phyloP scores from a whole-genome alignment of 1,140 invertebrate species.

The Leptopilina boulardi region DNA sequence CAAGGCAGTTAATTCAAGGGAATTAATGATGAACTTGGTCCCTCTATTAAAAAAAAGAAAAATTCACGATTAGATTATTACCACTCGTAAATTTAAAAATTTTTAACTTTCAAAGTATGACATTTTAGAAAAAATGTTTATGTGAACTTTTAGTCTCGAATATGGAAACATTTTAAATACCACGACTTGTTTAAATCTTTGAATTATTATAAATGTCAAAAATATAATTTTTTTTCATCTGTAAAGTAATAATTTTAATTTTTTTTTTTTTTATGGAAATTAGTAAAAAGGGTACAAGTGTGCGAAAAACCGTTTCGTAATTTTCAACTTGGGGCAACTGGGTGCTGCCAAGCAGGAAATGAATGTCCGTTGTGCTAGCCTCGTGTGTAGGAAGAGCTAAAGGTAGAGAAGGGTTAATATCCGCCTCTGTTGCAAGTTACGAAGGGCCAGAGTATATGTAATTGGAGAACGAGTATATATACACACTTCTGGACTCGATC shows the following conservation, averaged over 20 bases:
- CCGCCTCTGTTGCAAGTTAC: neutral
- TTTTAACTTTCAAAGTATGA: neutral
- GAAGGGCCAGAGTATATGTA: constrained; percentile 1
- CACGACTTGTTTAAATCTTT: constrained; percentile 12
- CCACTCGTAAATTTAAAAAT: too few relatives aligned
- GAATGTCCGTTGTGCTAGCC: neutral
- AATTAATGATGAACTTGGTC: neutral
- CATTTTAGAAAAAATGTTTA: constrained; percentile 7
- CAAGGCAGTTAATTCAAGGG: constrained; percentile 2
- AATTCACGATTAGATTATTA: too few relatives aligned
- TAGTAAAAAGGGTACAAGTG: neutral
- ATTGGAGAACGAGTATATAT: constrained; percentile 16
- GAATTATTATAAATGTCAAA: neutral
- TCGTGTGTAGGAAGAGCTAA: neutral
- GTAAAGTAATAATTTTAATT: too few relatives aligned
- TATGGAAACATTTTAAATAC: neutral
- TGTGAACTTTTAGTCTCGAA: neutral
- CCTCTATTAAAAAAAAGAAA: too few relatives aligned
- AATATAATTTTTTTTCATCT: too few relatives aligned
- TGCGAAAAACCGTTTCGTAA: constrained; percentile 7
- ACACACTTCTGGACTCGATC: neutral
- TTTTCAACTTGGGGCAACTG: constrained; percentile 4
- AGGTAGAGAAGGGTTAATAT: constrained; percentile 11
- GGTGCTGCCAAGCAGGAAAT: constrained; percentile 26
- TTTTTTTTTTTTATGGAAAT: too few relatives aligned